Evolutionary conservation across 2,113 vertebrate species (phyloP).

Genomic region (Pycnonotus jocosus): DNA sequence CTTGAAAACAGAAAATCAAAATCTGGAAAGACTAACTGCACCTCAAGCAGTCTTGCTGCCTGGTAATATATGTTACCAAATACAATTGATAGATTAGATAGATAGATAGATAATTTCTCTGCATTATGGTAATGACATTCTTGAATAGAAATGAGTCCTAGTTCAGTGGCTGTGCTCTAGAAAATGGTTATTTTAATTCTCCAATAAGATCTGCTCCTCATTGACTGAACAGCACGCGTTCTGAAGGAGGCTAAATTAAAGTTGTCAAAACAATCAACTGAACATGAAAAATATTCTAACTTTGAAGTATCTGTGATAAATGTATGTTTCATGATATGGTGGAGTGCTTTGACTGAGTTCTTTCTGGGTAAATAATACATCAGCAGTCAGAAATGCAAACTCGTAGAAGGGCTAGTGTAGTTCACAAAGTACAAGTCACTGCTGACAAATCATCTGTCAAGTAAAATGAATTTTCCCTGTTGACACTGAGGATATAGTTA

Average conservation of each 20-base stretch:
- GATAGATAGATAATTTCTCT: not conserved
- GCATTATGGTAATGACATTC: not conserved
- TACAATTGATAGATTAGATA: not conserved
- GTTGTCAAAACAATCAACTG: not conserved
- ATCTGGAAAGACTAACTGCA: not conserved
- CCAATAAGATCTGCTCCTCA: not conserved
- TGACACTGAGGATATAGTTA: not conserved
- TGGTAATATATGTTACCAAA: not conserved
- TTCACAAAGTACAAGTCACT: not conserved
- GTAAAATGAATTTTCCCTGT: not conserved
- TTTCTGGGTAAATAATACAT: not conserved
- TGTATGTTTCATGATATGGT: not conserved
- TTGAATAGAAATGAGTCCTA: not conserved
- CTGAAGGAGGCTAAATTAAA: not conserved
- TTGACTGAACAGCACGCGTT: not conserved
- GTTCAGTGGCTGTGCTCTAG: not conserved
- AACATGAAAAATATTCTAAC: not conserved
- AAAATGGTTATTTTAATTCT: not conserved
- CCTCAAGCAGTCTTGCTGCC: not conserved
- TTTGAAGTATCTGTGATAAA: not conserved
- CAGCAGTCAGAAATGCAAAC: not conserved
- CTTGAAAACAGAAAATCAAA: not conserved
- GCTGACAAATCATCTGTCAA: not conserved
- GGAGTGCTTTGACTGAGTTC: not conserved
- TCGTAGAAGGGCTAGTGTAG: fast-evolving